Evolutionary conservation across 2,888 invertebrate species (phyloP).

Genomic region (Lathronympha strigana): DNA sequence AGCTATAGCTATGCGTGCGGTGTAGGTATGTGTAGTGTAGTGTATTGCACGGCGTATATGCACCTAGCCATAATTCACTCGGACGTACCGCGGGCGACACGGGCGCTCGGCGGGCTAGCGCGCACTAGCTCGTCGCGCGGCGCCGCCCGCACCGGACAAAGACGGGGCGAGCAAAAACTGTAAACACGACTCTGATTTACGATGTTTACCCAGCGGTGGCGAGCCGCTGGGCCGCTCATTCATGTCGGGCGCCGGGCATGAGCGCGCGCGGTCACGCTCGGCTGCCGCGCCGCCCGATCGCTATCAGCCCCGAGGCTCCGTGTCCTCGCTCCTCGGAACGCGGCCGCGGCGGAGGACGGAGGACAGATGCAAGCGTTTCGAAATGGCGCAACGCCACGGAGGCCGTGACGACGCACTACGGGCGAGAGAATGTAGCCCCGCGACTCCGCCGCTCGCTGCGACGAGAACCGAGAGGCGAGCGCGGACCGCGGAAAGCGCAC

Average conservation of each 20-base stretch:
- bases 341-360: slow-evolving; percentile 61
- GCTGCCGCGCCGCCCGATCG: slow-evolving; percentile 73
- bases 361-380: slow-evolving; percentile 65
- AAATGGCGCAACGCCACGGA: slow-evolving; percentile 81
- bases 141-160: slow-evolving; percentile 51
- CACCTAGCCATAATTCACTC: slow-evolving; percentile 74
- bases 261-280: slow-evolving; percentile 73
- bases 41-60: slow-evolving; percentile 67
- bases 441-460: slow-evolving; percentile 59
- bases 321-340: slow-evolving; percentile 66
- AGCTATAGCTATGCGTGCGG: slow-evolving; percentile 71
- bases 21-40: slow-evolving; percentile 67
- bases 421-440: slow-evolving; percentile 75
- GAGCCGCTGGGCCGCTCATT: slow-evolving; percentile 45
- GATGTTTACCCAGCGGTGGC: slow-evolving; percentile 57
- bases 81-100: slow-evolving; percentile 61
- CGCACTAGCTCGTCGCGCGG: slow-evolving; percentile 59
- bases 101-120: slow-evolving; percentile 55
- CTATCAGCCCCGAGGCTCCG: slow-evolving; percentile 66
- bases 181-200: slow-evolving; percentile 79
- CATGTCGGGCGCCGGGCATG: slow-evolving; percentile 38
- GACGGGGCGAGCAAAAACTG: slow-evolving; percentile 73
- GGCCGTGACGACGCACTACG: slow-evolving; percentile 78
- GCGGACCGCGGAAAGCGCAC: slow-evolving; percentile 62
- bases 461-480: slow-evolving; percentile 71